phyloP scores from a whole-genome alignment of 1,140 invertebrate species.

The Galendromus occidentalis region DNA sequence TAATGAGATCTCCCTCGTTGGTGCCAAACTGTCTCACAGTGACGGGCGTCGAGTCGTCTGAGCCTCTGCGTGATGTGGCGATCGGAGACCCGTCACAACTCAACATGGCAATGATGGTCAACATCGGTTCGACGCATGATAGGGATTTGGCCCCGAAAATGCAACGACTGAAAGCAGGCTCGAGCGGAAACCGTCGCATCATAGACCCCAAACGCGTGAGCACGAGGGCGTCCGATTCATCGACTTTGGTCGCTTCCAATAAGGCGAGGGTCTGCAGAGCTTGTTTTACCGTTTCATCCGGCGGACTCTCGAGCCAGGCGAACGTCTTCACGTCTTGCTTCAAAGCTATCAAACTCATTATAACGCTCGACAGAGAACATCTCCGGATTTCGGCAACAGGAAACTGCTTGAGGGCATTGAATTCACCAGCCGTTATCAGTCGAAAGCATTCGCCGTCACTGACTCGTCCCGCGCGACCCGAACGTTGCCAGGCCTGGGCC shows the following conservation, averaged over 20 bases:
- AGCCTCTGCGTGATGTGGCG: neutral
- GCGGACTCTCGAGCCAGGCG: neutral
- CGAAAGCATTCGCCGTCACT: slow-evolving; percentile 1
- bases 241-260: neutral
- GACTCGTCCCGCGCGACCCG: slow-evolving; percentile 61
- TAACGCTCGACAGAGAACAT: neutral
- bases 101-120: neutral
- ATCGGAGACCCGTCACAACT: neutral
- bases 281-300: neutral
- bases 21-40: slow-evolving; percentile 49
- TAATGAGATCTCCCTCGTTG: slow-evolving; percentile 75
- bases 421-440: slow-evolving; percentile 3
- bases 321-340: neutral
- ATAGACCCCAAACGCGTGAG: neutral
- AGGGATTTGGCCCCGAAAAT: slow-evolving; percentile 2
- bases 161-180: neutral
- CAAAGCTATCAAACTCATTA: neutral
- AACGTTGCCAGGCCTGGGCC: slow-evolving; percentile 75
- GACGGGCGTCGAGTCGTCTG: slow-evolving; percentile 1
- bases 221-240: neutral
- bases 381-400: neutral
- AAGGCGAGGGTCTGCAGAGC: neutral
- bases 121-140: neutral
- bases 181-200: slow-evolving; percentile 8
- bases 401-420: neutral